These are phyloP conservation scores for Lasioglossum oenotherae DNA, from an alignment of 2,888 invertebrate genomes.

Conservation along the genomic window DNA sequence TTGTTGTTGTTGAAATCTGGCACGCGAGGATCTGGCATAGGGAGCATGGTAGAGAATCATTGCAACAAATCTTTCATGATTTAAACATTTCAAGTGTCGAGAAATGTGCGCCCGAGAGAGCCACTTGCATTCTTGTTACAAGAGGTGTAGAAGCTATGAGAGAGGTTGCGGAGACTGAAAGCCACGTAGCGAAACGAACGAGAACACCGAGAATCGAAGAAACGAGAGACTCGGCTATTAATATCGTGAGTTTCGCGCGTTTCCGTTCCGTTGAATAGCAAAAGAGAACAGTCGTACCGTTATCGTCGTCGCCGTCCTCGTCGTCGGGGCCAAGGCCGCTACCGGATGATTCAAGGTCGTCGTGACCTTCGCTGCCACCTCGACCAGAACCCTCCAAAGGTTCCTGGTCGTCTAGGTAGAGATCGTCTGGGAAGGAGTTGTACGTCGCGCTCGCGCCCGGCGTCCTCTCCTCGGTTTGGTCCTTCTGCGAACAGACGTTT, in stretches of 20 bases:
- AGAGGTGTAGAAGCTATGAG: background rate
- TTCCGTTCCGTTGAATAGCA: background rate
- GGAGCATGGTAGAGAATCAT: background rate
- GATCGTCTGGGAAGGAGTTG: constrained; percentile 86
- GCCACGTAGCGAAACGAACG: background rate
- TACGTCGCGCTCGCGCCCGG: constrained; percentile 83
- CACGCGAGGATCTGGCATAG: constrained; percentile 31
- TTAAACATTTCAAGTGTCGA: background rate
- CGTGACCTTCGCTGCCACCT: constrained; percentile 88
- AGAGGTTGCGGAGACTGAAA: background rate
- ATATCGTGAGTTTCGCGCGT: background rate
- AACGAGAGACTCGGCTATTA: constrained; percentile 6
- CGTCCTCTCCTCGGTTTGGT: constrained; percentile 77
- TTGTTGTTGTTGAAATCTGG: constrained; percentile 76
- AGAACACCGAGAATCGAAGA: background rate
- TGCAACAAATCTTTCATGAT: background rate
- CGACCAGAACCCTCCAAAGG: constrained; percentile 90
- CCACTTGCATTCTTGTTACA: background rate
- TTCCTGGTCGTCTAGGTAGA: constrained; percentile 91
- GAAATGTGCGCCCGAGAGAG: background rate
- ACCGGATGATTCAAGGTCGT: constrained; percentile 93
- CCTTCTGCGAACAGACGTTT: constrained; percentile 74
- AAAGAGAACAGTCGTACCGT: constrained; percentile 68
- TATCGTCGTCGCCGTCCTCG: constrained; percentile 87
- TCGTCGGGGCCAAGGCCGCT: constrained; percentile 94